phyloP scores from a whole-genome alignment of 2,113 vertebrate genomes.

The Perca schrenkii region DNA sequence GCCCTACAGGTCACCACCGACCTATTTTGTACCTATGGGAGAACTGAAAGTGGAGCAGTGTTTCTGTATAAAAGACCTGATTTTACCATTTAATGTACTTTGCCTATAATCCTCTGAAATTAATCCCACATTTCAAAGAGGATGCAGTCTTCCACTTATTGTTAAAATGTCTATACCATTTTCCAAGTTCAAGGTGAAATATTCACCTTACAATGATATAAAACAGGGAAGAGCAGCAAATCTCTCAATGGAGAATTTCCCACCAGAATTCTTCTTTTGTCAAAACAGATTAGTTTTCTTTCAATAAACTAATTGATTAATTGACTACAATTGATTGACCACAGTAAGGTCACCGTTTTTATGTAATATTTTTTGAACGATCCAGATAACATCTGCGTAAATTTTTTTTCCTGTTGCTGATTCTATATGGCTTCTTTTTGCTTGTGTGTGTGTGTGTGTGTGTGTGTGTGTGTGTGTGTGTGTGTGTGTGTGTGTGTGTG shows the following conservation, averaged over 20 bases:
- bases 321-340: not conserved
- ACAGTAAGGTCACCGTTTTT: not conserved
- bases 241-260: not conserved
- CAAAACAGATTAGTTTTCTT: too few relatives aligned
- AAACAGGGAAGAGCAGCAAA: too few relatives aligned
- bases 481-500: constrained; percentile 18
- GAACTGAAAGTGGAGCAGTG: constrained; percentile 6
- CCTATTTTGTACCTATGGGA: constrained; percentile 35
- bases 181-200: not conserved
- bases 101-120: not conserved
- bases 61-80: constrained; percentile 20
- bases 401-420: not conserved
- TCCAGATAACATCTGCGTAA: not conserved
- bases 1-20: constrained; percentile 6
- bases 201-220: not conserved
- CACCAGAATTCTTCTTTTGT: too few relatives aligned
- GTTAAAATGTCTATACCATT: not conserved
- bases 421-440: not conserved
- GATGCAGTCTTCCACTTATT: not conserved
- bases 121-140: not conserved
- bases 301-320: not conserved
- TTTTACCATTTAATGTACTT: not conserved
- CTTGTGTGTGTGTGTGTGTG: too few relatives aligned
- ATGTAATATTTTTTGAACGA: too few relatives aligned
- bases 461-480: constrained; percentile 5